Evolutionary conservation across 2,797 vertebrate species (phyloP).

Genomic region (Chanos chanos): DNA sequence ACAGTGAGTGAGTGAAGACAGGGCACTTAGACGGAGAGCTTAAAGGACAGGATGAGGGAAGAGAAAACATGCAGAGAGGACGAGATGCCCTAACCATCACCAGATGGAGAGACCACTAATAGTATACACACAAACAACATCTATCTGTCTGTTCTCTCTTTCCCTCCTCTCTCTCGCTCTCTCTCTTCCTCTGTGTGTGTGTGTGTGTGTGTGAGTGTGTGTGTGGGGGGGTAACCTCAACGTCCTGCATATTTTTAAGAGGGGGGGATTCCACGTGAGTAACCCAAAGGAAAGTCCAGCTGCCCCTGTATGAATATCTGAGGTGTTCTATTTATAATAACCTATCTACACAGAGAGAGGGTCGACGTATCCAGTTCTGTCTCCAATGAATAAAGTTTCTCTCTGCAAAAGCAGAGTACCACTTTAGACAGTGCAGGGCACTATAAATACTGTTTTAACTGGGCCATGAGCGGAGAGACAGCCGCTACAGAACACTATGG

Average conservation of each 20-base stretch:
- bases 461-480: slow-evolving; percentile 36
- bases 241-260: not conserved
- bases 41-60: not conserved
- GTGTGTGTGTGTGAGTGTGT: not conserved
- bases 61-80: slow-evolving; percentile 44
- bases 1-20: no score
- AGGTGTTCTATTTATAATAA: slow-evolving; percentile 48
- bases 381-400: slow-evolving; percentile 21
- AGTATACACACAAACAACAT: slow-evolving; percentile 24
- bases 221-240: not conserved
- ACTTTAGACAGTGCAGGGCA: slow-evolving; percentile 47
- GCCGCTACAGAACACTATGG: slow-evolving; percentile 6
- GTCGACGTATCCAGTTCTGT: slow-evolving; percentile 16
- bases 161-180: no score
- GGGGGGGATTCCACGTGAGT: not conserved
- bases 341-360: slow-evolving; percentile 30
- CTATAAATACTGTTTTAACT: slow-evolving; percentile 76
- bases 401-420: slow-evolving; percentile 36
- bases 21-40: slow-evolving; percentile 2
- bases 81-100: slow-evolving; percentile 59
- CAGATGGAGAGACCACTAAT: slow-evolving; percentile 62
- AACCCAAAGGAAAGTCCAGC: not conserved
- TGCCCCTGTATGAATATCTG: slow-evolving; percentile 30
- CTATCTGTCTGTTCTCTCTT: no score
- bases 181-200: not conserved